These are phyloP conservation scores for Eueremaeus valkanovi DNA, from an alignment of 2,888 invertebrate genomes.

Conservation along the genomic window DNA sequence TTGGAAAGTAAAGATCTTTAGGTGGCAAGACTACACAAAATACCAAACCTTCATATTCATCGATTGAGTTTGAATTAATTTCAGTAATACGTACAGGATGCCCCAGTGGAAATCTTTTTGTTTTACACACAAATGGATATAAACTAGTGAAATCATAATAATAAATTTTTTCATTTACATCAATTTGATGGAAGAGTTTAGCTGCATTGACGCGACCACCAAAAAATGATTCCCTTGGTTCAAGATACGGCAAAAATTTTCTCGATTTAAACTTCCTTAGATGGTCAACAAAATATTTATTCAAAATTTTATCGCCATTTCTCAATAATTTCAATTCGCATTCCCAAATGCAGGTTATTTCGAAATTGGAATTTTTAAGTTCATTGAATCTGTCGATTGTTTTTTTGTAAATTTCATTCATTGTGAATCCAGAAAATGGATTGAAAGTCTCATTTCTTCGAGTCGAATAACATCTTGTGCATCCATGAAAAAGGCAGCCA, in stretches of 20 bases:
- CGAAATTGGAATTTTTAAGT: slow-evolving; percentile 42
- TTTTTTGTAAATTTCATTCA: slow-evolving; percentile 40
- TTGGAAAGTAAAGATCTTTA: slow-evolving; percentile 48
- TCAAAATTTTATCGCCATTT: slow-evolving; percentile 39
- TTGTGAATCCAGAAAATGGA: slow-evolving; percentile 30
- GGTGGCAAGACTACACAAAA: slow-evolving; percentile 49
- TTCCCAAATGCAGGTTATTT: slow-evolving; percentile 47
- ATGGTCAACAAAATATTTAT: slow-evolving; percentile 38
- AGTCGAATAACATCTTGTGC: slow-evolving; percentile 42
- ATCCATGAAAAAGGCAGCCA: slow-evolving; percentile 47
- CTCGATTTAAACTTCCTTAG: neutral
- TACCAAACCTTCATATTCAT: slow-evolving; percentile 48
- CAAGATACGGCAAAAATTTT: slow-evolving; percentile 44
- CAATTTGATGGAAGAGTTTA: slow-evolving; percentile 46
- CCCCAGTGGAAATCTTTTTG: slow-evolving; percentile 47
- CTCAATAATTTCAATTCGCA: slow-evolving; percentile 45
- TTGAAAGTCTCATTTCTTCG: neutral
- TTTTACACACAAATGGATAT: slow-evolving; percentile 49
- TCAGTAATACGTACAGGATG: slow-evolving; percentile 46
- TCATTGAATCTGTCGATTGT: slow-evolving; percentile 41
- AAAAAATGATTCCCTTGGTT: slow-evolving; percentile 49
- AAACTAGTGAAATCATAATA: slow-evolving; percentile 48
- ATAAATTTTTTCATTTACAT: slow-evolving; percentile 45
- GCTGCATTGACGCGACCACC: slow-evolving; percentile 49
- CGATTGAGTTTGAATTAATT: slow-evolving; percentile 45